Percentiles rank a stretch among this genome's conserved stretches.
Conservation (phyloP, 2,797 vertebrate genomes). For the Acrocephalus scirpaceus region DNA sequence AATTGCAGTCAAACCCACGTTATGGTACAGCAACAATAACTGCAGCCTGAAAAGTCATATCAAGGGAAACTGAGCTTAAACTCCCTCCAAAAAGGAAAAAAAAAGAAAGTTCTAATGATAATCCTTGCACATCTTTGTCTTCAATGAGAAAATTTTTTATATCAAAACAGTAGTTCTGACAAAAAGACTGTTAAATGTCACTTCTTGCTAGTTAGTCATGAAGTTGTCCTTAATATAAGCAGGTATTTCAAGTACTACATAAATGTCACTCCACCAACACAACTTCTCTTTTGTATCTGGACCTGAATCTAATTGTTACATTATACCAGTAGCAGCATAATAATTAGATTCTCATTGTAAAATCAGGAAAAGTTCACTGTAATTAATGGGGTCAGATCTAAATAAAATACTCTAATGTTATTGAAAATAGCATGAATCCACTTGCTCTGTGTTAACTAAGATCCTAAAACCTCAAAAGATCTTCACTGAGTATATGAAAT, state of each 20-base stretch:
- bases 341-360: not conserved
- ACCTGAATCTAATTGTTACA: not conserved
- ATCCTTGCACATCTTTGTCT: not conserved
- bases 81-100: fast-evolving
- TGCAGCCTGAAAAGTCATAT: not conserved
- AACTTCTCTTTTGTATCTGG: not conserved
- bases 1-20: not conserved
- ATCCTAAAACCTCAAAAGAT: not conserved
- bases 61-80: not conserved
- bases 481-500: not conserved
- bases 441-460: not conserved
- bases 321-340: not conserved
- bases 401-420: not conserved
- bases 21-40: not conserved
- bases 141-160: not conserved
- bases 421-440: not conserved
- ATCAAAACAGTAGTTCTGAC: not conserved
- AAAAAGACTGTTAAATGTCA: not conserved
- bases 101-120: not conserved
- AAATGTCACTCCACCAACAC: not conserved
- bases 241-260: slow-evolving; percentile 8
- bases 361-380: not conserved
- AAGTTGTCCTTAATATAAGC: not conserved
- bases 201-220: not conserved
- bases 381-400: not conserved